A percentile compares a stretch with the other conserved stretches of the same genome.
phyloP scores from a whole-genome alignment of 2,888 invertebrate species.

The Aphodius sticticus region DNA sequence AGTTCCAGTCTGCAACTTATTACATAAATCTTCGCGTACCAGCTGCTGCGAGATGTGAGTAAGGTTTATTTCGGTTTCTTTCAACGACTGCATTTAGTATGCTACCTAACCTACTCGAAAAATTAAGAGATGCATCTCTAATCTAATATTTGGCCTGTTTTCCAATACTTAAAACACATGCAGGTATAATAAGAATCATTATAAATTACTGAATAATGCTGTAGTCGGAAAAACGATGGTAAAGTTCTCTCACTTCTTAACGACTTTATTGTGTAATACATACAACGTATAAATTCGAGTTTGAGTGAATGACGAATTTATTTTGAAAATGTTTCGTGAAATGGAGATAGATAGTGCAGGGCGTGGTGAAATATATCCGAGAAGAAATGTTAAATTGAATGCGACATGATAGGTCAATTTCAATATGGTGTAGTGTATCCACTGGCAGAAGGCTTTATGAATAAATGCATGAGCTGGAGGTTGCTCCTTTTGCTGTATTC shows the following conservation, averaged over 20 bases:
- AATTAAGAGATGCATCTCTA: background rate
- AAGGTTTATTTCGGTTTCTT: background rate
- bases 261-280: too few species aligned
- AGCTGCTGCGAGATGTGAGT: background rate
- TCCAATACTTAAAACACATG: too few species aligned
- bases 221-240: too few species aligned
- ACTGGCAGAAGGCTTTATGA: conserved; percentile 14
- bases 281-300: too few species aligned
- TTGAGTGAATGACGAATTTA: background rate
- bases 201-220: too few species aligned
- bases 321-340: background rate
- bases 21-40: background rate
- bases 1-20: background rate
- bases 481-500: conserved; percentile 18
- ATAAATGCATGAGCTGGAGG: conserved; percentile 22
- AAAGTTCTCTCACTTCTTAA: too few species aligned
- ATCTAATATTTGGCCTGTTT: too few species aligned
- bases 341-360: background rate
- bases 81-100: background rate
- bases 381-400: conserved; percentile 4
- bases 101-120: background rate
- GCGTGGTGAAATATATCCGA: background rate
- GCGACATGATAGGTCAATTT: conserved; percentile 4
- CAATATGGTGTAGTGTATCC: conserved; percentile 4
- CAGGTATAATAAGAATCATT: too few species aligned